phyloP scores from a whole-genome alignment of 2,888 invertebrate genomes.

The Nebria brevicollis region DNA sequence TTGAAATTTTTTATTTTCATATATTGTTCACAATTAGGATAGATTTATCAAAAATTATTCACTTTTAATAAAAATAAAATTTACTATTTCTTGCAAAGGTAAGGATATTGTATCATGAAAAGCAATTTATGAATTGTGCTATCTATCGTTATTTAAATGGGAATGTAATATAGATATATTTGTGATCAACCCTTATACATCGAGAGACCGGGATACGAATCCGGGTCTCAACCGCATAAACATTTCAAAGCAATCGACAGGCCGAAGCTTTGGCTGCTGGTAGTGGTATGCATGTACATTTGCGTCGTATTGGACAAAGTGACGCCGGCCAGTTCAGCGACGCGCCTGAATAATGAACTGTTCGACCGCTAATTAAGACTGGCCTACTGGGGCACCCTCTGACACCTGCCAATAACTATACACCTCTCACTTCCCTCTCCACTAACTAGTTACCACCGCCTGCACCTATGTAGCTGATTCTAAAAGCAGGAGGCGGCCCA shows the following conservation, averaged over 20 bases:
- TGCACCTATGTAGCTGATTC: neutral
- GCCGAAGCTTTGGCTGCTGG: slow-evolving; percentile 49
- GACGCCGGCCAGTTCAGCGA: slow-evolving; percentile 57
- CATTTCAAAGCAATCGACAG: slow-evolving; percentile 61
- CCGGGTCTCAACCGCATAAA: slow-evolving; percentile 56
- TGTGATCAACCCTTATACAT: neutral
- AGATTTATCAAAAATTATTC: too few species aligned
- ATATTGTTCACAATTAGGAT: too few species aligned
- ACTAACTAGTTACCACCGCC: neutral
- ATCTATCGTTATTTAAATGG: neutral
- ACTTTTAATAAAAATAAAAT: too few species aligned
- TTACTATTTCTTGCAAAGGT: too few species aligned
- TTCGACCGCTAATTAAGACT: slow-evolving; percentile 62
- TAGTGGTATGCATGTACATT: neutral
- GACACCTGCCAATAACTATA: slow-evolving; percentile 60
- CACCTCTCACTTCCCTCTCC: neutral
- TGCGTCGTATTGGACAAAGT: slow-evolving; percentile 56
- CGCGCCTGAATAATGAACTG: slow-evolving; percentile 61
- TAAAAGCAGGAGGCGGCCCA: too few species aligned
- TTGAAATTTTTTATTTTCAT: too few species aligned
- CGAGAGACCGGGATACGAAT: slow-evolving; percentile 46
- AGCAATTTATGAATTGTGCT: neutral
- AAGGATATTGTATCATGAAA: too few species aligned
- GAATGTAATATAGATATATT: neutral
- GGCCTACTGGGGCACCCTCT: slow-evolving; percentile 57